Evolutionary conservation across 2,113 vertebrate genomes (phyloP).

Genomic region (Mesitornis unicolor): DNA sequence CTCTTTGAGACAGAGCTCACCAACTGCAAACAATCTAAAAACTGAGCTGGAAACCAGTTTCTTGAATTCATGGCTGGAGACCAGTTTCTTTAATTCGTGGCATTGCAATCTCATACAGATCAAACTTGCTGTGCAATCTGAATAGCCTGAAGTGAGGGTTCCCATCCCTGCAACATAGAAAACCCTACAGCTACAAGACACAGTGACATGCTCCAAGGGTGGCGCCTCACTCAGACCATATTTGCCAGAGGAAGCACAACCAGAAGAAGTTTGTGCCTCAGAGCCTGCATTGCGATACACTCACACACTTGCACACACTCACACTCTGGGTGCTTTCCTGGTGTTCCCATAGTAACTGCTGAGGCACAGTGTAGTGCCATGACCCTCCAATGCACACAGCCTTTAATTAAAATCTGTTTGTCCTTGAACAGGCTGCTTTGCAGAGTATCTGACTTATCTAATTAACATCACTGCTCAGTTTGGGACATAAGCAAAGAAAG

Average conservation of each 20-base stretch:
- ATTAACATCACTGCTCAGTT: not conserved
- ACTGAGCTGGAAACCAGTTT: too few species aligned
- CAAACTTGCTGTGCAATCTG: not conserved
- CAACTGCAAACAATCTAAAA: not conserved
- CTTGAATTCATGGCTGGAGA: too few species aligned
- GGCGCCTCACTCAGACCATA: accelerated
- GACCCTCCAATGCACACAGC: not conserved
- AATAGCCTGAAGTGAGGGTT: not conserved
- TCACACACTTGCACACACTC: not conserved
- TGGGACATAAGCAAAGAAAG: not conserved
- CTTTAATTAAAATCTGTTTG: constrained; percentile 24
- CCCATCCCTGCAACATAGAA: not conserved
- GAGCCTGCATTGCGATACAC: not conserved
- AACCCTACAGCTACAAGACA: not conserved
- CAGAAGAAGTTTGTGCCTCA: not conserved
- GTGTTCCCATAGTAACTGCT: not conserved
- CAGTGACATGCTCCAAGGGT: accelerated
- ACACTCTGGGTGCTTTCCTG: not conserved
- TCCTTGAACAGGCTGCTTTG: not conserved
- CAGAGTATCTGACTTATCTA: not conserved
- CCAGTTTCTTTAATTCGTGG: not conserved
- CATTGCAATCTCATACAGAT: not conserved
- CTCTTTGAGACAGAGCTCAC: not conserved
- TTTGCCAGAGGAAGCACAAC: not conserved
- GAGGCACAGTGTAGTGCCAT: not conserved